Evolutionary conservation across 2,888 invertebrate species (phyloP).

Genomic region (Drosophila neoperkinsi): DNA sequence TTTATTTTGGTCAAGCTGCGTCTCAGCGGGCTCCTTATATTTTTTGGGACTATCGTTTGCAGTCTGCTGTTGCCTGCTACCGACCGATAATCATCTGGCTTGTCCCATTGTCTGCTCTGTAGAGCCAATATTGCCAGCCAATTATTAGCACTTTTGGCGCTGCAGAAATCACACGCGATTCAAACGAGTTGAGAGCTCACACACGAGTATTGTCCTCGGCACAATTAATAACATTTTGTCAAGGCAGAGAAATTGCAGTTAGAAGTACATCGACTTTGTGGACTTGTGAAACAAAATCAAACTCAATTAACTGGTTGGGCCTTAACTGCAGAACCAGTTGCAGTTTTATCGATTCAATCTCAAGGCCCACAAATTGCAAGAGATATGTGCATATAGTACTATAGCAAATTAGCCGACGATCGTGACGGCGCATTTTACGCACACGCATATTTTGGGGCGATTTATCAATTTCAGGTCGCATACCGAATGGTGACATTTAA

Average conservation of each 20-base stretch:
- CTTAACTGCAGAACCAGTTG: conserved; percentile 50
- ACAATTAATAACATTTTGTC: conserved; percentile 82
- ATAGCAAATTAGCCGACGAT: conserved; percentile 58
- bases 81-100: conserved; percentile 74
- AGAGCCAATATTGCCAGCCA: conserved; percentile 54
- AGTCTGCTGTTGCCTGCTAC: conserved; percentile 10
- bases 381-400: conserved; percentile 2
- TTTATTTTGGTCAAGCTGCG: conserved; percentile 38
- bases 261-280: conserved; percentile 16
- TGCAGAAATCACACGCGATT: conserved; percentile 66
- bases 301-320: conserved; percentile 53
- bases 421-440: conserved; percentile 53
- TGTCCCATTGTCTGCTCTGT: conserved; percentile 71
- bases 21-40: conserved; percentile 3
- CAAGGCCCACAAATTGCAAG: conserved; percentile 70
- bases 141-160: conserved; percentile 76
- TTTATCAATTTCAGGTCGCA: conserved; percentile 79
- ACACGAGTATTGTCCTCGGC: conserved; percentile 51
- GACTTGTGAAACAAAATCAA: conserved; percentile 1
- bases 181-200: background rate
- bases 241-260: conserved; percentile 72
- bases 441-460: conserved; percentile 67
- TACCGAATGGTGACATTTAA: conserved; percentile 73
- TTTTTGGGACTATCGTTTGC: conserved; percentile 23
- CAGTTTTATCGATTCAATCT: conserved; percentile 35